Conservation (phyloP, 2,797 vertebrate genomes). For the Smutsia temminckii region DNA sequence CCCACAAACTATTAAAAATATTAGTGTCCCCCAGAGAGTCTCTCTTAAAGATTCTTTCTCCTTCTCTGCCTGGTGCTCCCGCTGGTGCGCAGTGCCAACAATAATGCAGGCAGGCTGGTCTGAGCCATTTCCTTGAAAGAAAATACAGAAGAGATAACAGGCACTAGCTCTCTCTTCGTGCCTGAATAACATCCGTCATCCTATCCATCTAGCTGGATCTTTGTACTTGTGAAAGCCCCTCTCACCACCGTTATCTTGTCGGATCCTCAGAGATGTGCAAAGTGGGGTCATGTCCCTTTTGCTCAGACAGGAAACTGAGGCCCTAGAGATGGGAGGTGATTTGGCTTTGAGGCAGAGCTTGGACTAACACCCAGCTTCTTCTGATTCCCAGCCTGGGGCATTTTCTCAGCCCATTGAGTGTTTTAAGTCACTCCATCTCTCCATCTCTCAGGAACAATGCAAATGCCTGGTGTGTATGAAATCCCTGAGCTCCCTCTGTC, state of each 20-base stretch:
- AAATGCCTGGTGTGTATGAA: not conserved
- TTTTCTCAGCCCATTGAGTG: not conserved
- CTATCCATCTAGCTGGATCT: conserved; percentile 50
- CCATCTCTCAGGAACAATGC: not conserved
- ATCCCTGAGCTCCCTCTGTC: not conserved
- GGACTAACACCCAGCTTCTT: conserved; percentile 13
- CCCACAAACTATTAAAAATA: conserved; percentile 89
- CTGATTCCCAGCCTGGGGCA: not conserved
- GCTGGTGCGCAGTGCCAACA: conserved; percentile 81
- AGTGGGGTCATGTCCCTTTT: conserved; percentile 67
- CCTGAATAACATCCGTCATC: conserved; percentile 58
- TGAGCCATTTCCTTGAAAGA: conserved; percentile 81
- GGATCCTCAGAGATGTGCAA: conserved; percentile 49
- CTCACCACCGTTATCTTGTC: conserved; percentile 72
- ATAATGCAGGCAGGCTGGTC: conserved; percentile 84
- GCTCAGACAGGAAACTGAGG: conserved; percentile 62
- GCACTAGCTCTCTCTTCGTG: conserved; percentile 79
- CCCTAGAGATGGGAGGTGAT: not conserved
- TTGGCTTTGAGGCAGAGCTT: not conserved
- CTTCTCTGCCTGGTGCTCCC: conserved; percentile 81
- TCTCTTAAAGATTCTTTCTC: conserved; percentile 87
- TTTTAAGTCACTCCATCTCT: not conserved
- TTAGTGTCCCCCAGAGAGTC: conserved; percentile 85
- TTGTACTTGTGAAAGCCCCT: conserved; percentile 65
- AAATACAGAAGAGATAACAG: conserved; percentile 85